Evolutionary conservation across 2,797 vertebrate genomes (phyloP).

Genomic region (Leptodactylus fallax): DNA sequence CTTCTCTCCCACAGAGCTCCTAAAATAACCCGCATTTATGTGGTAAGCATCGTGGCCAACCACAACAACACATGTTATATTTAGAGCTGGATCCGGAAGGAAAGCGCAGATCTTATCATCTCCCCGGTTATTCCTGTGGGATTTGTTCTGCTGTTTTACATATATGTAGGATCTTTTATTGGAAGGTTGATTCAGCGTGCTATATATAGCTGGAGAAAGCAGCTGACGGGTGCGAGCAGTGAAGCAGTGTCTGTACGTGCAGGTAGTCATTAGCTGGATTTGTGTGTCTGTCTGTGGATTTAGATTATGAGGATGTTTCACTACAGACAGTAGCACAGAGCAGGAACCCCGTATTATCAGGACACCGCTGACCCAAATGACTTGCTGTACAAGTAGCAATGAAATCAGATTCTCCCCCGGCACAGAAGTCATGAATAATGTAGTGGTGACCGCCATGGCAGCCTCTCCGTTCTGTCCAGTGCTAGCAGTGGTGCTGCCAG

Average conservation of each 20-base stretch:
- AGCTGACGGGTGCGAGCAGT: no score
- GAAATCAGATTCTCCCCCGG: not conserved
- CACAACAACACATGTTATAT: not conserved
- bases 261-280: no score
- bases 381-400: not conserved
- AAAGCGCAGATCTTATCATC: not conserved
- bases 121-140: not conserved
- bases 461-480: not conserved
- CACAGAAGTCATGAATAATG: not conserved
- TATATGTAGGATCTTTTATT: not conserved
- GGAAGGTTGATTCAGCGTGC: not conserved
- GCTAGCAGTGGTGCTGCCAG: not conserved
- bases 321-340: no score
- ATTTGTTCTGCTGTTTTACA: not conserved
- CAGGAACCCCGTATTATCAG: not conserved
- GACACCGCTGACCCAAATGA: not conserved
- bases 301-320: no score
- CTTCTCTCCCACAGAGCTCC: not conserved
- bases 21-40: constrained; percentile 1
- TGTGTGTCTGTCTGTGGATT: no score
- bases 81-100: not conserved
- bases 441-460: not conserved
- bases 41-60: not conserved
- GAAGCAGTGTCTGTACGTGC: no score
- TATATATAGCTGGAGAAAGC: not conserved